Evolutionary conservation across 2,113 vertebrate species (phyloP), one percentile per base, ranked within the genome.

Genomic region (Tachycineta bicolor): DNA sequence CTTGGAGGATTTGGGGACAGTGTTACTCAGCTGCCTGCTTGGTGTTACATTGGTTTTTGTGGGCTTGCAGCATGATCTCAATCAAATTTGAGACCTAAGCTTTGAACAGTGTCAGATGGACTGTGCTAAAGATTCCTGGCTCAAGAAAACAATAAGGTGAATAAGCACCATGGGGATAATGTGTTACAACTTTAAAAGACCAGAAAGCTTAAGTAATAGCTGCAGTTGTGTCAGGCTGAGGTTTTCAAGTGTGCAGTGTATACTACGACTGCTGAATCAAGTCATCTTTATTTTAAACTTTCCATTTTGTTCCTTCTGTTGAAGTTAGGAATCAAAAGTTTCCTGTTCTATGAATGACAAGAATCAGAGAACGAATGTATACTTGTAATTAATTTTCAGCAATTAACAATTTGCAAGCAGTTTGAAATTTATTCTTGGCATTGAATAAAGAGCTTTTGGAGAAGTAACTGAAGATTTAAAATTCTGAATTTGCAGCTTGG

Each of bases 221-320:
- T 87, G 58, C 41, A 50, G 59, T 82, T 78, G 29, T 67, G 63
- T 70, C 43, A 87, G 65, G 47, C 68, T 77, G 70, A 62, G 65
- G 14, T 68, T 83, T 95, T 85, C 58, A 44, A 70, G 44, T 83
- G 46, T 81, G 67, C 75, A 17, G 34, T 82, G 28, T 68, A 14
- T 78, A 41, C 71, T 69, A 14, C 70, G 53, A 41, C 55, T 89
- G 47, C 43, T 65, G 60, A 89, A 77, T 69, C 50, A 73, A 87
- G 50, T 49, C 2, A 33, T 89, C 56, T 55, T 94, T 85, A 39
- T 81, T 92, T 91, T 78, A 76, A 93, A 53, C 73, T 94, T 94
- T 83, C 71, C 34, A 10, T 37, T 95, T 88, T 93, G 29, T 75
- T 56, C 83, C 75, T 58, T 46, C 56, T 73, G 52, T 56, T 94